Conservation (phyloP, 2,888 invertebrate genomes). For the Muschampia plurimacula region DNA sequence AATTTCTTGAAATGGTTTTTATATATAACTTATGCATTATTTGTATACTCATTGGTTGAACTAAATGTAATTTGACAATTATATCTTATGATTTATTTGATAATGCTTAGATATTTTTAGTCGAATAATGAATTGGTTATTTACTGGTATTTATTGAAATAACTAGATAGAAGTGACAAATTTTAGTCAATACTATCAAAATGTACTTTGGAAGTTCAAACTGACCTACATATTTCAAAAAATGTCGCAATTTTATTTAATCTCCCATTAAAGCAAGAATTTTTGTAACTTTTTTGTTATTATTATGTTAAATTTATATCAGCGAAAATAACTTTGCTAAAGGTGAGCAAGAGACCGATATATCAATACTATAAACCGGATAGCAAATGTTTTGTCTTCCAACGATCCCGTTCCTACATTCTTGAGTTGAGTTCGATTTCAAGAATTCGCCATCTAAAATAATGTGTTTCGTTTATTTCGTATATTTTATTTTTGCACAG, state of each 20-base stretch:
- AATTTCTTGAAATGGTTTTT: background rate
- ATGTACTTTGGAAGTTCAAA: too few species aligned
- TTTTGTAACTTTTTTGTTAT: too few species aligned
- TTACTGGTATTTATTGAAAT: too few species aligned
- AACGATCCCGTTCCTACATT: constrained; percentile 5
- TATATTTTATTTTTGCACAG: too few species aligned
- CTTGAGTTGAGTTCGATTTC: background rate
- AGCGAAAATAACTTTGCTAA: background rate
- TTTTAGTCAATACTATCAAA: too few species aligned
- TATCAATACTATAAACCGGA: constrained; percentile 26
- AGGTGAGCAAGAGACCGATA: background rate
- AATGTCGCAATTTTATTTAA: too few species aligned
- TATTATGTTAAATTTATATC: background rate
- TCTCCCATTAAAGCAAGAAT: too few species aligned
- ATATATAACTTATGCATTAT: background rate
- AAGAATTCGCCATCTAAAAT: background rate
- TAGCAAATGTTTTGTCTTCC: constrained; percentile 1
- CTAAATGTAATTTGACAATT: too few species aligned
- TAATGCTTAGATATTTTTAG: too few species aligned
- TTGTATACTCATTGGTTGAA: background rate
- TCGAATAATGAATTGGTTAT: too few species aligned
- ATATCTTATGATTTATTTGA: too few species aligned
- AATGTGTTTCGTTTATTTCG: too few species aligned
- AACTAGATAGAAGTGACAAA: background rate
- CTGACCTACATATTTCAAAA: background rate